Percentiles rank a stretch among this genome's conserved stretches.
phyloP scores from a whole-genome alignment of 2,888 invertebrate species.

The Nysson spinosus region DNA sequence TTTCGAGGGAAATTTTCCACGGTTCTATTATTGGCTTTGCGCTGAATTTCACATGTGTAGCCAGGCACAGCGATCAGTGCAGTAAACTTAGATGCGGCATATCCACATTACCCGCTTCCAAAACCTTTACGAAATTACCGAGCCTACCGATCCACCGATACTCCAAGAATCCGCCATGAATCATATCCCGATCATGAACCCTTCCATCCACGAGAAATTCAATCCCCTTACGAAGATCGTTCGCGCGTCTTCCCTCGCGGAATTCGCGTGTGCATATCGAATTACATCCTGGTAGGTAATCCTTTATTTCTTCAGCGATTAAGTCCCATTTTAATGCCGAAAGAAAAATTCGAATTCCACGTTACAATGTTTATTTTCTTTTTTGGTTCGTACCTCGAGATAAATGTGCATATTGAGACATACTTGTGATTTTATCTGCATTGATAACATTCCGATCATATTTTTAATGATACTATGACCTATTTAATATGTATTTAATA shows the following conservation, averaged over 20 bases:
- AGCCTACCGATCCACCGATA: constrained; percentile 37
- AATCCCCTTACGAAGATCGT: constrained; percentile 9
- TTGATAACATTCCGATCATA: no score
- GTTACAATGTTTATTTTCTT: no score
- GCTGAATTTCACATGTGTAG: constrained; percentile 61
- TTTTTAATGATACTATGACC: no score
- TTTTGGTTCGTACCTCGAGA: no score
- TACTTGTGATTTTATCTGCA: no score
- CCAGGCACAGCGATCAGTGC: constrained; percentile 60
- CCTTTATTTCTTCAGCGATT: constrained; percentile 2
- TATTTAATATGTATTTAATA: no score
- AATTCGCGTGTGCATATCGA: constrained; percentile 32
- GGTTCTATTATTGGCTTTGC: constrained; percentile 57
- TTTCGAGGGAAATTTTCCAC: constrained; percentile 35
- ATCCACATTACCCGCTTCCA: constrained; percentile 49
- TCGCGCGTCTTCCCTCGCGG: constrained; percentile 34
- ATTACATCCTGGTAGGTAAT: constrained; percentile 27
- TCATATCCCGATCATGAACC: constrained; percentile 11
- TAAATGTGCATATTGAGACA: no score
- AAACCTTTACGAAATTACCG: constrained; percentile 56
- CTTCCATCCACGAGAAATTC: constrained; percentile 8
- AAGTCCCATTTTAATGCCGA: background rate
- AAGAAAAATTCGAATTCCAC: background rate
- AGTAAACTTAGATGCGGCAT: constrained; percentile 59
- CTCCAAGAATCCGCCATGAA: constrained; percentile 43